Evolutionary conservation across 2,888 invertebrate species (phyloP).

Genomic region (Leucophenga maculata): DNA sequence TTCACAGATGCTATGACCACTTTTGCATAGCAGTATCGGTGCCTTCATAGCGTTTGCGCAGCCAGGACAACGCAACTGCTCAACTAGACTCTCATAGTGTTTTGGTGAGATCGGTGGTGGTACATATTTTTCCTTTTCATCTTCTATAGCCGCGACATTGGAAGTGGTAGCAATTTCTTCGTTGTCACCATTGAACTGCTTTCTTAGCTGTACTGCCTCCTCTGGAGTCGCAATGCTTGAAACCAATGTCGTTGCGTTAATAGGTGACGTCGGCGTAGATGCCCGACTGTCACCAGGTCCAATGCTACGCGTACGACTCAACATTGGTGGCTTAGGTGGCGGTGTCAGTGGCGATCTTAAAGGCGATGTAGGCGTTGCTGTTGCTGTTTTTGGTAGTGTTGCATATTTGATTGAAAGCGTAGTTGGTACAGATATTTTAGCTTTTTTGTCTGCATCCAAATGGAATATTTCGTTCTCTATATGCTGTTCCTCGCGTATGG

Average conservation of each 20-base stretch:
- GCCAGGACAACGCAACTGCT: slow-evolving; percentile 71
- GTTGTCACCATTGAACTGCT: not conserved
- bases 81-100: slow-evolving; percentile 69
- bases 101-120: slow-evolving; percentile 54
- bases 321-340: slow-evolving; percentile 67
- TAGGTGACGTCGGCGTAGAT: slow-evolving; percentile 16
- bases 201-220: slow-evolving; percentile 2
- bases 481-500: slow-evolving; percentile 1
- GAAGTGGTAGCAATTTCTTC: slow-evolving; percentile 21
- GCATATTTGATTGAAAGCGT: slow-evolving; percentile 49
- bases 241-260: not conserved
- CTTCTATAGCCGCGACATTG: not conserved
- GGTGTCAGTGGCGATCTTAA: slow-evolving; percentile 58
- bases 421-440: not conserved
- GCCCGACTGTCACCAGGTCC: slow-evolving; percentile 57
- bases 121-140: not conserved
- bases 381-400: slow-evolving; percentile 47
- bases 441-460: slow-evolving; percentile 8
- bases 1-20: slow-evolving; percentile 70
- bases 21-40: slow-evolving; percentile 68
- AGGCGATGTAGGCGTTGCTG: slow-evolving; percentile 27
- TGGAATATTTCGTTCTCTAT: slow-evolving; percentile 23
- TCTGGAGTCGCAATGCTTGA: not conserved
- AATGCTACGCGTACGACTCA: slow-evolving; percentile 64
- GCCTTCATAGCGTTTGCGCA: slow-evolving; percentile 70